Evolutionary conservation across 2,113 vertebrate species (phyloP).

Genomic region (Nothocercus nigrocapillus): DNA sequence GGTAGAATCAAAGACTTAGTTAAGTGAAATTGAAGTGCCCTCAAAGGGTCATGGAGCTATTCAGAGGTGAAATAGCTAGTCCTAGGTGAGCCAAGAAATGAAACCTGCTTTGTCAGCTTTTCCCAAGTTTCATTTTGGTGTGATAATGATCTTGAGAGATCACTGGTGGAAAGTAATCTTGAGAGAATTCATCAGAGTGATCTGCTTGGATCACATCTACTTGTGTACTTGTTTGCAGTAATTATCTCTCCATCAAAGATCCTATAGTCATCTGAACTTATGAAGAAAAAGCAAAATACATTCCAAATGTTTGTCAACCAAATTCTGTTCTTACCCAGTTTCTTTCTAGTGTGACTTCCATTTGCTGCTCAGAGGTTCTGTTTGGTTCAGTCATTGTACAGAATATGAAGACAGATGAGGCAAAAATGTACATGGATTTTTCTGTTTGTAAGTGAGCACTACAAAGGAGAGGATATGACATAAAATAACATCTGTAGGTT

Average conservation of each 20-base stretch:
- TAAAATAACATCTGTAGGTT: background rate
- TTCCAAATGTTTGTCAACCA: background rate
- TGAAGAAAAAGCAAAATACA: background rate
- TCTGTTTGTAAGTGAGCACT: conserved; percentile 29
- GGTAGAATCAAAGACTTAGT: background rate
- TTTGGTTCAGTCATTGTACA: background rate
- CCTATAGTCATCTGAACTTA: background rate
- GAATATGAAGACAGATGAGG: background rate
- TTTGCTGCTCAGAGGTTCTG: background rate
- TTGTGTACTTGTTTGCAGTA: background rate
- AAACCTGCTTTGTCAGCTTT: background rate
- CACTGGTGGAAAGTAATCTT: background rate
- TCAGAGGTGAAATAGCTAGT: background rate
- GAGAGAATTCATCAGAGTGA: background rate
- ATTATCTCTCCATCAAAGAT: background rate
- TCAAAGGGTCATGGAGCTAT: background rate
- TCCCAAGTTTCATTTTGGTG: background rate
- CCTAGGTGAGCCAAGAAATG: background rate
- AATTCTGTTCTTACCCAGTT: background rate
- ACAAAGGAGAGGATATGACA: background rate
- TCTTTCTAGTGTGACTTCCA: background rate
- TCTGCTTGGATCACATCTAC: background rate
- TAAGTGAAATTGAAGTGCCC: background rate
- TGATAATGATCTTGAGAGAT: background rate
- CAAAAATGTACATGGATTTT: conserved; percentile 9